These are phyloP conservation scores for Coccyzus lansbergi DNA, from an alignment of 2,797 vertebrate genomes.

Conservation along the genomic window DNA sequence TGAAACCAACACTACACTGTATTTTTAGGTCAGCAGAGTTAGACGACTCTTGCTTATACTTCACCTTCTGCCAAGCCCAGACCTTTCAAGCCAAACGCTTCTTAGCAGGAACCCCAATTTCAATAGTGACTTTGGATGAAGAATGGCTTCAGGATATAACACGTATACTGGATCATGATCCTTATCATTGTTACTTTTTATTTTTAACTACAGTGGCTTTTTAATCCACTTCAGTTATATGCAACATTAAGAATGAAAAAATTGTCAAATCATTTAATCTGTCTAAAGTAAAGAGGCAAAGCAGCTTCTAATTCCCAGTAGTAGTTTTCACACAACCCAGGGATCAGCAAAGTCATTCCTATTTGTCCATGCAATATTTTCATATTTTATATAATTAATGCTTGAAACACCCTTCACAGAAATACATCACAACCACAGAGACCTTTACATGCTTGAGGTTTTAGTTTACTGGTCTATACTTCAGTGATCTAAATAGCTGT, in stretches of 20 bases:
- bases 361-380: neutral
- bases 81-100: neutral
- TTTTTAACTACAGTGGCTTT: slow-evolving; percentile 23
- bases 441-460: neutral
- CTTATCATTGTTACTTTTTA: slow-evolving; percentile 5
- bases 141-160: neutral
- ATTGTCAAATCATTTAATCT: slow-evolving; percentile 21
- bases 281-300: slow-evolving; percentile 40
- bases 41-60: neutral
- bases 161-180: neutral
- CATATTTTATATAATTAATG: neutral
- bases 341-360: neutral
- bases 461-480: neutral
- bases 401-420: slow-evolving; percentile 6
- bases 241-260: slow-evolving; percentile 43
- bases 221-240: slow-evolving; percentile 52
- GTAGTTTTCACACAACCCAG: neutral
- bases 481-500: neutral
- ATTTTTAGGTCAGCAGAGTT: neutral
- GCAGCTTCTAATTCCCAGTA: slow-evolving; percentile 29
- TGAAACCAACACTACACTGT: neutral
- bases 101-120: neutral
- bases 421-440: neutral
- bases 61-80: neutral
- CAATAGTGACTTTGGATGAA: slow-evolving; percentile 1